These are phyloP conservation scores for Melinaea menophilus DNA, from an alignment of 2,888 invertebrate genomes.

Conservation along the genomic window DNA sequence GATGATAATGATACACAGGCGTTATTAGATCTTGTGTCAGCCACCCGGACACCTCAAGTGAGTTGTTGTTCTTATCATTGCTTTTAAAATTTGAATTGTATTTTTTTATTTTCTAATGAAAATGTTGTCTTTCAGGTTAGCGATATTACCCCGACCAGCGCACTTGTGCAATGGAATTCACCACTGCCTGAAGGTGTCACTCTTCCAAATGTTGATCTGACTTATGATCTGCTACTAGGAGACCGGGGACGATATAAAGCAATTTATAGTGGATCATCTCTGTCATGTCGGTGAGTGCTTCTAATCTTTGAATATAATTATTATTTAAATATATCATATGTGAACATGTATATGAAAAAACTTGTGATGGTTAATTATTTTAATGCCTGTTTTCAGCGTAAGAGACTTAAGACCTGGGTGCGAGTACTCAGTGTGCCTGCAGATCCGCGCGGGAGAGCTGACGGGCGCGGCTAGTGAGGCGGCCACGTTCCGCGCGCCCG, in stretches of 20 bases:
- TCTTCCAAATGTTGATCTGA: conserved; percentile 77
- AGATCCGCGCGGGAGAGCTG: conserved; percentile 85
- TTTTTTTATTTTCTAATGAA: neutral
- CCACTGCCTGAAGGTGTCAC: conserved; percentile 70
- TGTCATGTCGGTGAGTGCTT: conserved; percentile 81
- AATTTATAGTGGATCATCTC: conserved; percentile 87
- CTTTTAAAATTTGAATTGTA: neutral
- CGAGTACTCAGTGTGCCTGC: conserved; percentile 89
- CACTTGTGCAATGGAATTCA: conserved; percentile 90
- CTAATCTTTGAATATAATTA: neutral
- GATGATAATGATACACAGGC: conserved; percentile 84
- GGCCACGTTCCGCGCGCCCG: conserved; percentile 87
- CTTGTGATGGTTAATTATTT: neutral
- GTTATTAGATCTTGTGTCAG: conserved; percentile 84
- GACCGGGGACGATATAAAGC: conserved; percentile 92
- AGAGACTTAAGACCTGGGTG: conserved; percentile 92
- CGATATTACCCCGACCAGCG: conserved; percentile 89
- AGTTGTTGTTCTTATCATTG: conserved; percentile 4
- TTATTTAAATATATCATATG: too few species aligned
- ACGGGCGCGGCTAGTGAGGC: conserved; percentile 87
- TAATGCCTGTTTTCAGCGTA: conserved; percentile 61
- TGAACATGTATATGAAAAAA: neutral
- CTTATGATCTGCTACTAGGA: conserved; percentile 89
- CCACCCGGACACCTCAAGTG: conserved; percentile 86
- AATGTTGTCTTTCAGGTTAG: conserved; percentile 78